Evolutionary conservation across 1,140 invertebrate genomes (phyloP), one percentile per base, ranked within the genome.

Genomic region (Xylocopa sonorina): DNA sequence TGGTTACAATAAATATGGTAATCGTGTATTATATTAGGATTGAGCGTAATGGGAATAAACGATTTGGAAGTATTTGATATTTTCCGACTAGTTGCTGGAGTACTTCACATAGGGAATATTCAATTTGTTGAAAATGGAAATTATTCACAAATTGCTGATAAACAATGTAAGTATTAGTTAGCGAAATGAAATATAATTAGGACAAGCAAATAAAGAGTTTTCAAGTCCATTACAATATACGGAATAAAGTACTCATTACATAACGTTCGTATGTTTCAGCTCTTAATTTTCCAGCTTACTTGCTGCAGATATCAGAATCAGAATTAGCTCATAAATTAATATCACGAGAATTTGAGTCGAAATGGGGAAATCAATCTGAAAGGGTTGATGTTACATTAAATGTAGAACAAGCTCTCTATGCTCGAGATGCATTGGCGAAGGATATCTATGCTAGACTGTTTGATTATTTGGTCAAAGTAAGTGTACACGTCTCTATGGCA

Each of bases 101-200:
- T 96, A 85, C 91, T 97, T 46, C 96, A 97, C 88, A 91, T 97
- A 51, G 96, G 96, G 81, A 96, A 96, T 89, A 94, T 96, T 76
- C 86, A 91, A 16, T 97, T 96, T 89, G 92, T 94, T 73, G 93
- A 95, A 72, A 90, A 90, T 32, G 95, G 94, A 81, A 96, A 96
- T 92, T 95, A 96, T 89, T 95, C 96, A 24, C 91, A 93, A 78
- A 92, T 96, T 55, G 91, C 91, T 34, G 92, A 95, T 88, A 93
- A 94, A 83, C 91, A 94, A 75, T 94, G 95, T 96, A 91, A 94
- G 95, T 91, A 77, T 60, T 43, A 27, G 3, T 14, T 63, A 41
- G 48, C 41, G 3, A n/a, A 64, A 10, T 18, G 29, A 21, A 27
- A 18, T n/a, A n/a, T n/a, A n/a, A n/a, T n/a, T n/a, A 41, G 0